Evolutionary conservation across 2,797 vertebrate genomes (phyloP).

Genomic region (Sebastes matsubarae): DNA sequence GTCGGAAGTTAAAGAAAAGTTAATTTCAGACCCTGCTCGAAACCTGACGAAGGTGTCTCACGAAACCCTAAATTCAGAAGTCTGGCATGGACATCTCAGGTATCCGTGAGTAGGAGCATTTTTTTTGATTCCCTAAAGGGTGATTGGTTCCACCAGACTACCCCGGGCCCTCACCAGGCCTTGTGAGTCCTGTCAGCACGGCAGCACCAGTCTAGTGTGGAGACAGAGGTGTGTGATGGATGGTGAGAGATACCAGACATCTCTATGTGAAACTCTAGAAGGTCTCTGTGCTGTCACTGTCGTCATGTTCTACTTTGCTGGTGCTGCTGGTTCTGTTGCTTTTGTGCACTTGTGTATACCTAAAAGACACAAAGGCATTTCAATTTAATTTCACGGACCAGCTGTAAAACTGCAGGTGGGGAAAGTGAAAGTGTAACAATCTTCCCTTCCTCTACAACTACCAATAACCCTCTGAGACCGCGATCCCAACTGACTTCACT

Average conservation of each 20-base stretch:
- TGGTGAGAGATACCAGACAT: slow-evolving; percentile 31
- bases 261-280: slow-evolving; percentile 34
- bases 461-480: too few relatives aligned
- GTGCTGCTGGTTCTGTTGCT: not conserved
- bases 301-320: not conserved
- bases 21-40: not conserved
- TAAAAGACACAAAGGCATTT: not conserved
- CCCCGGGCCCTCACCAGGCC: not conserved
- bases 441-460: not conserved
- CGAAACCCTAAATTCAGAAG: not conserved
- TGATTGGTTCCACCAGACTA: not conserved
- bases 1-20: accelerated
- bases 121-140: not conserved
- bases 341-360: not conserved
- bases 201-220: not conserved
- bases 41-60: not conserved
- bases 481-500: too few relatives aligned
- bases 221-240: slow-evolving; percentile 16
- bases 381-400: not conserved
- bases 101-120: not conserved
- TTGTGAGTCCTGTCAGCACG: not conserved
- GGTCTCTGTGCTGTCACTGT: slow-evolving; percentile 8
- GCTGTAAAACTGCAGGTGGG: not conserved
- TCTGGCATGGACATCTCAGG: not conserved
- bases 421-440: not conserved